Evolutionary conservation across 2,797 vertebrate species (phyloP), one percentile per base, ranked within the genome.

Genomic region (Tamandua tetradactyla): DNA sequence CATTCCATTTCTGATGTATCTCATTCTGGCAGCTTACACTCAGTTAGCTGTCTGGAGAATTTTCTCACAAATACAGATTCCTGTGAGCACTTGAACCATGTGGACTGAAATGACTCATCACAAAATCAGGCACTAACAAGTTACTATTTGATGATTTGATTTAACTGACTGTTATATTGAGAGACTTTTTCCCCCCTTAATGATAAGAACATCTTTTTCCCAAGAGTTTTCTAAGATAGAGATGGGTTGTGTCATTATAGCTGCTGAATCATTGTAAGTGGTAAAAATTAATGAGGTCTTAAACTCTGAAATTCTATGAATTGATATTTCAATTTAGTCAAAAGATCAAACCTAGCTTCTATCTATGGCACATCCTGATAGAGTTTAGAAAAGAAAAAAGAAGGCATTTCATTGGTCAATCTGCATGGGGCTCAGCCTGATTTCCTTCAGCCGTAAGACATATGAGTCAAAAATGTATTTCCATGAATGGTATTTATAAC

Each of bases 121-220:
- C 52, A 88, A 90, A 95, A 83, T 92, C 59, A 68, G 61, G 23
- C 35, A 40, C 78, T 89, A 72, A 78, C 89, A 66, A 80, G 37
- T 85, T 93, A 78, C n/a, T 84, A 5, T 78, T 92, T 84, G 30
- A 87, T 80, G 86, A 93, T 94, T 76, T 80, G 83, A 79, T 93
- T 75, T 88, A 87, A 47, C 52, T 69, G 72, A 57, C 23, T 57
- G 3, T 79, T 90, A n/a, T 76, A n/a, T 40, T 74, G 69, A 91
- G 37, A 25, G 14, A 76, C 11, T 84, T 62, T 30, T 11, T 11
- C 13, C 23, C 3, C 3, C 30, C 91, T 95, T 82, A 85, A 80
- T 92, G 66, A 55, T 87, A 91, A 76, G 76, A 86, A 94, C 6
- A 79, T 30, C 40, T 93, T 94, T 94, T n/a, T 81, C 52, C 55